phyloP scores from a whole-genome alignment of 2,888 invertebrate genomes.

The Ditylenchus weischeri region DNA sequence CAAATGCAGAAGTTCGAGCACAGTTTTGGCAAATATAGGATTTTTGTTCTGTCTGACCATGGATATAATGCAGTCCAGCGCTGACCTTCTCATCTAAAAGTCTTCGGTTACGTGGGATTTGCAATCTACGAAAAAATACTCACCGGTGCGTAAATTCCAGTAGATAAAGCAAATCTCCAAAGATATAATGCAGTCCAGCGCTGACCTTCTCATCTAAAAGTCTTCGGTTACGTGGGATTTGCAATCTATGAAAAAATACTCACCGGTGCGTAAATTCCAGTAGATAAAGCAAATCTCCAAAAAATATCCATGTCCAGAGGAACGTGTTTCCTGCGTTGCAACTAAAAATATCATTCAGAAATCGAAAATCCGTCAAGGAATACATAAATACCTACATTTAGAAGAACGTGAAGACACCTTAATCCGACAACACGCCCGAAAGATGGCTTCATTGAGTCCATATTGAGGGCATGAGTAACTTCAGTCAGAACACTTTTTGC shows the following conservation, averaged over 20 bases:
- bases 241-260: conserved; percentile 14
- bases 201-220: conserved; percentile 43
- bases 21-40: conserved; percentile 20
- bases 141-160: conserved; percentile 26
- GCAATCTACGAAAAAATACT: conserved; percentile 14
- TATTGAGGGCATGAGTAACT: conserved; percentile 83
- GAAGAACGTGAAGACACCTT: conserved; percentile 79
- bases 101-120: background rate
- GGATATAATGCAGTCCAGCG: conserved; percentile 39
- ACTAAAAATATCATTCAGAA: conserved; percentile 24
- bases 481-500: conserved; percentile 75
- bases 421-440: conserved; percentile 50
- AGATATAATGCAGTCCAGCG: conserved; percentile 40
- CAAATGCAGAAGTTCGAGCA: conserved; percentile 26
- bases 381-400: conserved; percentile 59
- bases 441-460: conserved; percentile 78
- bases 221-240: background rate
- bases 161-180: conserved; percentile 46
- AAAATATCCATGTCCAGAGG: conserved; percentile 49
- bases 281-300: conserved; percentile 46
- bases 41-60: conserved; percentile 22
- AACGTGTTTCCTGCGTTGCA: conserved; percentile 36
- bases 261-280: conserved; percentile 26
- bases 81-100: conserved; percentile 43
- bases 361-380: conserved; percentile 16